Evolutionary conservation across 1,140 invertebrate genomes (phyloP).

Genomic region (Lepidurus arcticus): DNA sequence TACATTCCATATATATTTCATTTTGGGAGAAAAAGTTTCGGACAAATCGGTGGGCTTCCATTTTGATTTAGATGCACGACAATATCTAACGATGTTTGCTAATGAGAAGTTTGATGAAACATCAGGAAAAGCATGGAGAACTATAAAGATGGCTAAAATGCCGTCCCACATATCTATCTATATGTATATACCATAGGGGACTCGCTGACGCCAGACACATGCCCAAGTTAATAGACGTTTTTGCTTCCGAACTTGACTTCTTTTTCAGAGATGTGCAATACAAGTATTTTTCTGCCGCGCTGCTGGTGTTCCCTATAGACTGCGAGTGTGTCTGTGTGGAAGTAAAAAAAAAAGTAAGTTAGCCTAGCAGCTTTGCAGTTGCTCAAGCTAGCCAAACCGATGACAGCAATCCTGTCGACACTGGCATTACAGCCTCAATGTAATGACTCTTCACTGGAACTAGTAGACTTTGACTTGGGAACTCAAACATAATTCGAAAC

Average conservation of each 20-base stretch:
- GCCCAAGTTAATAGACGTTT: slow-evolving; percentile 9
- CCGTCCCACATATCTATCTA: not conserved
- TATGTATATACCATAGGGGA: not conserved
- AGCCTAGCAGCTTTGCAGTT: not conserved
- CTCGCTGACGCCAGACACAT: slow-evolving; percentile 13
- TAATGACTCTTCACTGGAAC: not conserved
- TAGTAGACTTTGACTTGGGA: not conserved
- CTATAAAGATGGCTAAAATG: not conserved
- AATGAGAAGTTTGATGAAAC: not conserved
- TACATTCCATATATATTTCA: not conserved
- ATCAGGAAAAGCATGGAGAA: not conserved
- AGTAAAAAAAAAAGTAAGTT: not conserved
- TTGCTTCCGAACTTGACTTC: not conserved
- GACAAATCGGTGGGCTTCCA: not conserved
- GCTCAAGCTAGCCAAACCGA: slow-evolving; percentile 17
- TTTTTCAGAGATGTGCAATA: not conserved
- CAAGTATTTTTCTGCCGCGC: not conserved
- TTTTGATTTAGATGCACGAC: not conserved
- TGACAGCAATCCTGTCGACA: slow-evolving; percentile 13
- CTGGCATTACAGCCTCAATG: slow-evolving; percentile 1
- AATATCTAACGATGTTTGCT: too few species aligned
- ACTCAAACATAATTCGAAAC: too few species aligned
- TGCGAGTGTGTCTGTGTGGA: not conserved
- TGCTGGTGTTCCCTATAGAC: not conserved
- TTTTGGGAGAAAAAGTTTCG: not conserved